These are phyloP conservation scores for Rhagophthalmus giganteus DNA, from an alignment of 2,888 invertebrate species.

Conservation along the genomic window DNA sequence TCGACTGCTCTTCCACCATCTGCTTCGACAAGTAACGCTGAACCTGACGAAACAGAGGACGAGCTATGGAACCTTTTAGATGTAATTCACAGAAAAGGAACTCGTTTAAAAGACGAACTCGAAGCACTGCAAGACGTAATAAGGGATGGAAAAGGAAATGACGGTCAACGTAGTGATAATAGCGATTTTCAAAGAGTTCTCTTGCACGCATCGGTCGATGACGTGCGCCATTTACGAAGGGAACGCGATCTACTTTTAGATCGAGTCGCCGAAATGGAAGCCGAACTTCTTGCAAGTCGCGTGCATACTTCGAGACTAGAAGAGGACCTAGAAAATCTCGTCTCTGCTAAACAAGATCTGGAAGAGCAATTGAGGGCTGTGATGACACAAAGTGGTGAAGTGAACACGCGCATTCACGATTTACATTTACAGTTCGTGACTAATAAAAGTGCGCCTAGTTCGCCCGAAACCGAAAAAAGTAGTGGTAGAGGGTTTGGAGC, in stretches of 20 bases:
- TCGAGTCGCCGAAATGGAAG: slow-evolving; percentile 76
- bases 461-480: slow-evolving; percentile 31
- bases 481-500: slow-evolving; percentile 35
- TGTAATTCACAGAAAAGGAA: slow-evolving; percentile 80
- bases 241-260: slow-evolving; percentile 78
- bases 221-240: slow-evolving; percentile 65
- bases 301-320: slow-evolving; percentile 68
- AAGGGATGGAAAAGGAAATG: slow-evolving; percentile 37
- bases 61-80: slow-evolving; percentile 85
- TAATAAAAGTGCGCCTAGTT: slow-evolving; percentile 54
- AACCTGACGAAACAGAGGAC: slow-evolving; percentile 66
- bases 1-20: slow-evolving; percentile 62
- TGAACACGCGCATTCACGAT: slow-evolving; percentile 62
- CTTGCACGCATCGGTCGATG: slow-evolving; percentile 56
- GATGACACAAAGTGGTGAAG: slow-evolving; percentile 61
- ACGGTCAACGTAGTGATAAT: slow-evolving; percentile 37
- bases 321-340: slow-evolving; percentile 64
- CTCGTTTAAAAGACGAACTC: slow-evolving; percentile 61
- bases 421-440: slow-evolving; percentile 58
- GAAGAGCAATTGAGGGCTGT: slow-evolving; percentile 64
- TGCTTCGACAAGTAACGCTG: slow-evolving; percentile 45
- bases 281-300: slow-evolving; percentile 68
- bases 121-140: slow-evolving; percentile 65
- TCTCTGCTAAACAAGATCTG: slow-evolving; percentile 61
- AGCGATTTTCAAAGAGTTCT: slow-evolving; percentile 49